Evolutionary conservation across 2,797 vertebrate species (phyloP), one percentile per base, ranked within the genome.

Genomic region (Euthynnus affinis): DNA sequence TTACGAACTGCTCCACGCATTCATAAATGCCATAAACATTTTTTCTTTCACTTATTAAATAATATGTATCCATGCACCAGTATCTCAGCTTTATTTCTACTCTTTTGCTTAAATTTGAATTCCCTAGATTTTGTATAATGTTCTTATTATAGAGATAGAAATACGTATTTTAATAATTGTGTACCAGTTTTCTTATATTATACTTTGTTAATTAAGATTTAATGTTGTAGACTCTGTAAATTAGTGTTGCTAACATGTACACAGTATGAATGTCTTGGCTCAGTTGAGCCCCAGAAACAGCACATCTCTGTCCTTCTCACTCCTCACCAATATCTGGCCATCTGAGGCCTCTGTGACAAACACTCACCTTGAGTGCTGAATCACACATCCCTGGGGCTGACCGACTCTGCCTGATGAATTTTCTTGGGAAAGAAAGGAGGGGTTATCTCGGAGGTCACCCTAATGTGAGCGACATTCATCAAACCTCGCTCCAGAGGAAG

Each of bases 331-430:
- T 92, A 92, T 91, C 87, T 88, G 86, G 79, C 86, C 85, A 91
- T 91, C 87, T 89, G 89, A 90, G 86, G 87, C 80, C 84, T 87
- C 78, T 77, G 94, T 93, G 96, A 96, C 95, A 96, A 95, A 95
- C 94, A 93, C 90, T 93, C 95, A 95, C 92, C 92, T 95, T 95
- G 95, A 96, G 92, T 93, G 91, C 89, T 91, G 93, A 93, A 93
- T 93, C 92, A 91, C 93, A 84, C 79, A 87, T 94, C 92, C 92
- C 92, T 68, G 76, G 90, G 91, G 92, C 89, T 85, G 83, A 76
- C 82, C 55, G 62, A 90, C 87, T 92, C 91, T 86, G 91, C 87
- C 93, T 94, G 94, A 94, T 95, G 94, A 94, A 94, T 95, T 94
- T 94, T 92, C 91, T 87, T 77, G 71, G 80, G 83, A 89, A 89